phyloP scores from a whole-genome alignment of 2,888 invertebrate genomes.

The Carterocephalus palaemon region DNA sequence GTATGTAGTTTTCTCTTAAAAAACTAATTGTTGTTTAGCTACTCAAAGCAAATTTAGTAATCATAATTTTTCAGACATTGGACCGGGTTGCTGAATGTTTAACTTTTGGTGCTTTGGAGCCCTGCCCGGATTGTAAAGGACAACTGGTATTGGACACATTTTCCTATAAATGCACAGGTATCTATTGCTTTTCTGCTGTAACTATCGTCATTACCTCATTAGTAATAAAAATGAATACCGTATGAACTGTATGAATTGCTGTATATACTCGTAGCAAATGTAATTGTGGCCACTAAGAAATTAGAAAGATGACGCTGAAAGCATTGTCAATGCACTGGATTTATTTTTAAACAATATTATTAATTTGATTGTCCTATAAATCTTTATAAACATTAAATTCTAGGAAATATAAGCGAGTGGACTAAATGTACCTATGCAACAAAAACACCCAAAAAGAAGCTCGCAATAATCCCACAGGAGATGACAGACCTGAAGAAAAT shows the following conservation, averaged over 20 bases:
- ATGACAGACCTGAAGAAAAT: slow-evolving; percentile 78
- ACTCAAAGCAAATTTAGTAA: no score
- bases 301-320: no score
- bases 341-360: no score
- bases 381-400: slow-evolving; percentile 27
- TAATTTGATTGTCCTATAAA: no score
- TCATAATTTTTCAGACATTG: slow-evolving; percentile 82
- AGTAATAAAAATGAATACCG: no score
- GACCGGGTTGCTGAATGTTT: slow-evolving; percentile 90
- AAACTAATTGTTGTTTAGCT: background rate
- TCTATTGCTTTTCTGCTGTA: background rate
- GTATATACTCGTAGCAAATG: no score
- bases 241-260: no score
- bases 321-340: no score
- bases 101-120: slow-evolving; percentile 90
- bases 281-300: no score
- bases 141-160: slow-evolving; percentile 84
- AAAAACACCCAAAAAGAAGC: slow-evolving; percentile 84
- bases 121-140: slow-evolving; percentile 88
- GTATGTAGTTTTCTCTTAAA: background rate
- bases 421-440: slow-evolving; percentile 88
- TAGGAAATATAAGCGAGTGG: slow-evolving; percentile 89
- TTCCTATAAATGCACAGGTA: slow-evolving; percentile 92
- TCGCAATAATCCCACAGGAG: slow-evolving; percentile 83
- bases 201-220: background rate